phyloP scores from a whole-genome alignment of 2,113 vertebrate species.

The Halcyon malimbica region DNA sequence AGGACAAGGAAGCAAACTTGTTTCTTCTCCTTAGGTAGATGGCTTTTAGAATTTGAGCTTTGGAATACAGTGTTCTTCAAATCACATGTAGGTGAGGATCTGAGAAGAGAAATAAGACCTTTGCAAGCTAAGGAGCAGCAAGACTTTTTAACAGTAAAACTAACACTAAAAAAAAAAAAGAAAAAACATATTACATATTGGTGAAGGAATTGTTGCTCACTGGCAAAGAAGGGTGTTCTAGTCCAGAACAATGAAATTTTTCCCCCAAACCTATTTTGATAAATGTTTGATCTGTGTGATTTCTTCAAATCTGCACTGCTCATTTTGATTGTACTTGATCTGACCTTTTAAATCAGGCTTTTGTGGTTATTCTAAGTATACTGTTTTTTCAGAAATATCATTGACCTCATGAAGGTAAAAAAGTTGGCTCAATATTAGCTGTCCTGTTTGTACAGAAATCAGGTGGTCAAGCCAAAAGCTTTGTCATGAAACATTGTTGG shows the following conservation, averaged over 20 bases:
- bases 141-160: background rate
- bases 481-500: background rate
- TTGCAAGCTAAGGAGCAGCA: background rate
- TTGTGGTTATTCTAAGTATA: background rate
- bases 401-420: background rate
- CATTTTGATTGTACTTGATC: background rate
- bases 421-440: background rate
- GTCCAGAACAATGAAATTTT: background rate
- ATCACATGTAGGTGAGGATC: background rate
- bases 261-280: background rate
- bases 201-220: background rate
- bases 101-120: background rate
- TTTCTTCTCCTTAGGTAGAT: background rate
- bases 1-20: background rate
- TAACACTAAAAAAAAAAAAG: background rate
- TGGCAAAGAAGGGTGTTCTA: background rate
- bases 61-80: background rate
- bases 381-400: background rate
- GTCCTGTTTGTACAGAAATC: background rate
- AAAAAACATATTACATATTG: background rate
- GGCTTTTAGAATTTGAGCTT: background rate
- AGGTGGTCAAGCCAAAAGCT: background rate
- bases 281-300: background rate
- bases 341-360: background rate
- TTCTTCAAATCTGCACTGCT: background rate